Evolutionary conservation across 2,113 vertebrate species (phyloP).

Genomic region (Phyllopteryx taeniolatus): DNA sequence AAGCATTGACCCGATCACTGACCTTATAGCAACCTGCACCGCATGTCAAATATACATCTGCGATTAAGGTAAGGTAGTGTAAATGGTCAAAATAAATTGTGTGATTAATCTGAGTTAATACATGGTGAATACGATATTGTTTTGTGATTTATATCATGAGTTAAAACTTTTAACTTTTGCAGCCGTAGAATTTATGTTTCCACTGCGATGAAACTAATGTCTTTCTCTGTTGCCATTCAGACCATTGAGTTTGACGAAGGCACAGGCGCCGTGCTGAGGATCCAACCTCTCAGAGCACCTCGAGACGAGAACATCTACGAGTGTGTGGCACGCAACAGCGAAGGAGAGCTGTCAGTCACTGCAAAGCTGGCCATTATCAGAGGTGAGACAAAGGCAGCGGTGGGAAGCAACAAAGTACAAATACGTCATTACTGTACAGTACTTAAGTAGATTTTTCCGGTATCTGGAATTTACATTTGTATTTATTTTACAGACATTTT

Average conservation of each 20-base stretch:
- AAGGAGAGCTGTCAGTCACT: conserved; percentile 84
- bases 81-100: too few species aligned
- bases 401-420: neutral
- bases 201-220: conserved; percentile 27
- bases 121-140: too few species aligned
- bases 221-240: conserved; percentile 64
- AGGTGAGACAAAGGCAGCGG: conserved; percentile 72
- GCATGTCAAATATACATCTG: too few species aligned
- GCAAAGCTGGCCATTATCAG: conserved; percentile 95
- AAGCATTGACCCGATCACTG: too few species aligned
- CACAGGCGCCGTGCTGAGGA: conserved; percentile 90
- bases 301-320: conserved; percentile 94
- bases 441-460: too few species aligned
- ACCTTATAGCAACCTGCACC: too few species aligned
- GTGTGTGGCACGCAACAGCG: conserved; percentile 89
- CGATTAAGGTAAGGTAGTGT: too few species aligned
- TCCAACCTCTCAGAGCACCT: conserved; percentile 92
- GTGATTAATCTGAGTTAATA: too few species aligned
- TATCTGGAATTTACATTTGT: too few species aligned
- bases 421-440: neutral
- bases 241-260: conserved; percentile 96
- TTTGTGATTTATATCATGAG: too few species aligned
- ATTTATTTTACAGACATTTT: neutral
- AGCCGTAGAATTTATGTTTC: neutral
- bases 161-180: too few species aligned